Evolutionary conservation across 2,113 vertebrate species (phyloP), one percentile per base, ranked within the genome.

Genomic region (Pipra filicauda): DNA sequence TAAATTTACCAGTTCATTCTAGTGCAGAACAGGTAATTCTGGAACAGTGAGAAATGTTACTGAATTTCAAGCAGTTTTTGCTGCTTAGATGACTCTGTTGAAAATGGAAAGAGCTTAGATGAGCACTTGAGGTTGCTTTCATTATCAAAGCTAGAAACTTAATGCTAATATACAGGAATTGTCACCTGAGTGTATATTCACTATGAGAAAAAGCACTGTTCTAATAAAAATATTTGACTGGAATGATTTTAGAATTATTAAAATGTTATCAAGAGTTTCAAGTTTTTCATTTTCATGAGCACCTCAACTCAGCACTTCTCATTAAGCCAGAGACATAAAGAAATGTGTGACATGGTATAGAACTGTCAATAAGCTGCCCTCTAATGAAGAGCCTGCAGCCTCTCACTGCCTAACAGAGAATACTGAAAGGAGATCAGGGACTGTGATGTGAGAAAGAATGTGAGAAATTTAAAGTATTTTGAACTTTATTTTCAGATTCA

Each of bases 1-100:
- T 98, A 98, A 98, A 98, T 98, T 98, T 97, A 98, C 95, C 97
- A 93, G 95, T 97, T 98, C 98, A 97, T 97, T 98, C 95, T 98
- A 97, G 97, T 98, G 97, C 88, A 88, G 98, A 98, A 98, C 98
- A 97, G 98, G 97, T 98, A 95, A 98, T 98, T 98, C 97, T 98
- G 95, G 93, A 98, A 96, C 97, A 98, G 97, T 98, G 97, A 98
- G 97, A 98, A 97, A 97, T 94, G 89, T 97, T 98, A 95, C 97
- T 97, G 98, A 98, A 98, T 98, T 98, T 98, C 97, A 98, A 98
- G 96, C 92, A 97, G 95, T 70, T 98, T 97, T 98, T 98, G 89
- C 95, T 97, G 93, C 90, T 97, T 91, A 96, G 88, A 94, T 97
- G 94, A 87, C 96, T 98, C 92, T 97, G 84, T 94, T 98, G 98